A percentile compares a stretch with the other conserved stretches of the same genome.
phyloP scores from a whole-genome alignment of 2,113 vertebrate genomes.

The Syngnathoides biaculeatus region DNA sequence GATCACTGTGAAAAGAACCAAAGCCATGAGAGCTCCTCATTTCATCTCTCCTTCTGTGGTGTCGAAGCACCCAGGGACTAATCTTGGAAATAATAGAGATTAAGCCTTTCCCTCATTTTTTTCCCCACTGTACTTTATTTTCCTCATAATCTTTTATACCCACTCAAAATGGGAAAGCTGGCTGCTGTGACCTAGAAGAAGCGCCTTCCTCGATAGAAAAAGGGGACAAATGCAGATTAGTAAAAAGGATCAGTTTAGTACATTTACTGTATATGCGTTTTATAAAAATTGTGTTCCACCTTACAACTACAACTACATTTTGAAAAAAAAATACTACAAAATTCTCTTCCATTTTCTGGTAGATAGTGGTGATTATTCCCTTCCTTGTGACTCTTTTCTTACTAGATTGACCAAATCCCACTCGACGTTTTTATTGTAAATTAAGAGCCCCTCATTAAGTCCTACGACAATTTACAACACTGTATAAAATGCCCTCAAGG shows the following conservation, averaged over 20 bases:
- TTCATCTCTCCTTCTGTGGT: conserved; percentile 22
- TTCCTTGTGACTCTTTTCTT: not conserved
- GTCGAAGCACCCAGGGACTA: conserved; percentile 61
- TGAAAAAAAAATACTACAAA: not conserved
- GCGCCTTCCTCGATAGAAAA: conserved; percentile 24
- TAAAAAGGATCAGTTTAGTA: conserved; percentile 22
- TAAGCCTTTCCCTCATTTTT: conserved; percentile 37
- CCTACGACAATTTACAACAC: conserved; percentile 17
- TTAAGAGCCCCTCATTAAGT: conserved; percentile 8
- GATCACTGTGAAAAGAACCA: conserved; percentile 46
- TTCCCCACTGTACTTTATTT: conserved; percentile 46
- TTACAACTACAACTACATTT: too few species aligned
- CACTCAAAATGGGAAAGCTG: conserved; percentile 29
- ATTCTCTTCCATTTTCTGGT: not conserved
- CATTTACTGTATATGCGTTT: conserved; percentile 31
- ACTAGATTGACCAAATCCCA: conserved; percentile 9
- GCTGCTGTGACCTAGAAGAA: conserved; percentile 41
- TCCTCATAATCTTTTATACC: conserved; percentile 53
- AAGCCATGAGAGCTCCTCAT: conserved; percentile 37
- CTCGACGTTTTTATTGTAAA: conserved; percentile 10
- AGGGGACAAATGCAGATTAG: conserved; percentile 34
- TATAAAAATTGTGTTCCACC: not conserved
- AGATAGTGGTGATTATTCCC: not conserved
- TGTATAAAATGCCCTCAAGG: conserved; percentile 26
- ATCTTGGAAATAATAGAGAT: conserved; percentile 64